These are phyloP conservation scores for Pseudomyrmex dendroicus DNA, from an alignment of 1,140 invertebrate species.

Conservation along the genomic window DNA sequence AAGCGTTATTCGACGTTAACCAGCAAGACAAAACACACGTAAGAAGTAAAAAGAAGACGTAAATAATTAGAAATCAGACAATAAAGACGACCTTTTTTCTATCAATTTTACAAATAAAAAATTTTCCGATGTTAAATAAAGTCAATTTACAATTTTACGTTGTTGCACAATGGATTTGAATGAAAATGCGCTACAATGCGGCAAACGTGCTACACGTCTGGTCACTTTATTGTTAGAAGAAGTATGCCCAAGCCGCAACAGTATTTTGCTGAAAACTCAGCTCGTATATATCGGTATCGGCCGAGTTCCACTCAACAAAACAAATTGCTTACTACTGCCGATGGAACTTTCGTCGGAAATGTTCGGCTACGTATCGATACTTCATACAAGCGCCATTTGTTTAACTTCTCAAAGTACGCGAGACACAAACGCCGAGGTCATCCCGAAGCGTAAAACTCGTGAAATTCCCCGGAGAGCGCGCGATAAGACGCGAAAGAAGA, in stretches of 20 bases:
- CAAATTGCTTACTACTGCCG: conserved; percentile 51
- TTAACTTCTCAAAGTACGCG: conserved; percentile 44
- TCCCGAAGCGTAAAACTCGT: conserved; percentile 24
- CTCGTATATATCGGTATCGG: conserved; percentile 53
- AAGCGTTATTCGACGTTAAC: not conserved
- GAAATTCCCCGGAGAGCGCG: conserved; percentile 22
- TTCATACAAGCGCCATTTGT: conserved; percentile 34
- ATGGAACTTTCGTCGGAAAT: conserved; percentile 44
- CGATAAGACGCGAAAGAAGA: conserved; percentile 2
- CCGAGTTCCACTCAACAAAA: conserved; percentile 41
- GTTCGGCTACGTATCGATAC: conserved; percentile 50
- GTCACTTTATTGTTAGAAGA: conserved; percentile 53
- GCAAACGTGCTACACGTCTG: conserved; percentile 28
- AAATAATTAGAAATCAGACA: too few species aligned
- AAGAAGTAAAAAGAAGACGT: too few species aligned
- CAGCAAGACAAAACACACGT: too few species aligned
- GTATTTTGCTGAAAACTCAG: conserved; percentile 43
- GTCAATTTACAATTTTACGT: not conserved
- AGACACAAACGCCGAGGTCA: not conserved
- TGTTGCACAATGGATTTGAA: conserved; percentile 34
- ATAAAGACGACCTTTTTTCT: too few species aligned
- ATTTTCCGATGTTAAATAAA: not conserved
- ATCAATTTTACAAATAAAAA: too few species aligned
- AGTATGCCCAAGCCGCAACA: conserved; percentile 33
- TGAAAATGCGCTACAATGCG: conserved; percentile 45